Evolutionary conservation across 2,113 vertebrate genomes (phyloP).

Genomic region (Burhinus oedicnemus): DNA sequence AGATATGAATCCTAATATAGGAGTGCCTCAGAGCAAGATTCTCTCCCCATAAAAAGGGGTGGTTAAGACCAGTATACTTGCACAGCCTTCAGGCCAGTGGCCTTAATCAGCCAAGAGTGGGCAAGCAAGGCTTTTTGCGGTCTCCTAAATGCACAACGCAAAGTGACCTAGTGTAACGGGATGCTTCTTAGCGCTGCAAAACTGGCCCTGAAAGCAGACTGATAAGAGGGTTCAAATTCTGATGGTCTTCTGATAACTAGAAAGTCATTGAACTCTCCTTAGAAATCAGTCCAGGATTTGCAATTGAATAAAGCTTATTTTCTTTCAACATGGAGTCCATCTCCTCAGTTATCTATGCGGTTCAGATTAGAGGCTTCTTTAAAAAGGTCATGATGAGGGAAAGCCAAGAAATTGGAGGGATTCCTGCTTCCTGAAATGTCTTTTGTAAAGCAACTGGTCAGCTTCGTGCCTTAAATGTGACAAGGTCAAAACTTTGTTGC

Average conservation of each 20-base stretch:
- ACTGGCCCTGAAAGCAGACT: background rate
- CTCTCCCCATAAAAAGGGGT: conserved; percentile 17
- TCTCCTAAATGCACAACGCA: background rate
- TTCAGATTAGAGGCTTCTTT: background rate
- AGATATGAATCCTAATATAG: conserved; percentile 64
- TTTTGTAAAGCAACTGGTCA: background rate
- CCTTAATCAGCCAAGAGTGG: background rate
- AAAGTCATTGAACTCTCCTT: background rate
- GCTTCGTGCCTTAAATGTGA: background rate
- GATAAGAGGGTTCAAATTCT: background rate
- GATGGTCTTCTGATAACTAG: background rate
- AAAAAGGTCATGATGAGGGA: background rate
- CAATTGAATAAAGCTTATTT: background rate
- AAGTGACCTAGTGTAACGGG: background rate
- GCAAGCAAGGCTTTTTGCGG: background rate
- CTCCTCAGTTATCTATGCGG: background rate
- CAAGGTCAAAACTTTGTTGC: background rate
- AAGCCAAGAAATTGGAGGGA: background rate
- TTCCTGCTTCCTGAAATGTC: background rate
- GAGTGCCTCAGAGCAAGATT: conserved; percentile 6
- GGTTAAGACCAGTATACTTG: background rate
- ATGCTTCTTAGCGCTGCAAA: background rate
- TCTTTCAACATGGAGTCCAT: background rate
- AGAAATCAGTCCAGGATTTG: background rate
- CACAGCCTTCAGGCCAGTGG: background rate